Percentiles rank a stretch among this genome's conserved stretches.
phyloP scores from a whole-genome alignment of 2,888 invertebrate species.

The Itoplectis maculator region DNA sequence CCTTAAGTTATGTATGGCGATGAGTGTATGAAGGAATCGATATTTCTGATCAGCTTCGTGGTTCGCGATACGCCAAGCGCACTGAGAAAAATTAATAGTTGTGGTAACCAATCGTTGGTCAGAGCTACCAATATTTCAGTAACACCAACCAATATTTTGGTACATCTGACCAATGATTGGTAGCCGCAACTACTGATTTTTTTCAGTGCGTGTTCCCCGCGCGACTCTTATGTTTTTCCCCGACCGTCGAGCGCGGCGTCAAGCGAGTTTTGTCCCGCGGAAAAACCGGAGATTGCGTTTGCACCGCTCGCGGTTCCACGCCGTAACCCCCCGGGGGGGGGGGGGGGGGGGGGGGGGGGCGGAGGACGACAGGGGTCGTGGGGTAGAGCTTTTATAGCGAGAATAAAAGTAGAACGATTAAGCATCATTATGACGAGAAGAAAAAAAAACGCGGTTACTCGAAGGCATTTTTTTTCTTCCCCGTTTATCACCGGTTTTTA shows the following conservation, averaged over 20 bases:
- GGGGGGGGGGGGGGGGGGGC: too few relatives aligned
- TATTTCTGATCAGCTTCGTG: constrained; percentile 27
- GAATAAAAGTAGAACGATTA: constrained; percentile 21
- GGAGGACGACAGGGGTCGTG: too few relatives aligned
- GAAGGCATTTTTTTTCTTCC: not conserved
- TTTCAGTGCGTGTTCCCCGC: constrained; percentile 20
- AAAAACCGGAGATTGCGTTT: constrained; percentile 17
- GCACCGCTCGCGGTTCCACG: too few relatives aligned
- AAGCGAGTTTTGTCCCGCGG: constrained; percentile 5
- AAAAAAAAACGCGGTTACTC: constrained; percentile 1
- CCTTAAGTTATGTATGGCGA: too few relatives aligned
- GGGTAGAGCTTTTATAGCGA: constrained; percentile 12
- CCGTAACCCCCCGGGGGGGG: too few relatives aligned
- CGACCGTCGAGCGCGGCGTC: constrained; percentile 19
- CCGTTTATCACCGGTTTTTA: constrained; percentile 21
- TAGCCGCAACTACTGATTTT: too few relatives aligned
- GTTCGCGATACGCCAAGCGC: too few relatives aligned
- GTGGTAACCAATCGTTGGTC: too few relatives aligned
- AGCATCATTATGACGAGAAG: constrained; percentile 5
- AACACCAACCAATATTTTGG: too few relatives aligned
- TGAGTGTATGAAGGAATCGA: not conserved
- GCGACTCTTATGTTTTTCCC: constrained; percentile 16
- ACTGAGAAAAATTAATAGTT: too few relatives aligned
- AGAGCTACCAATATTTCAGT: too few relatives aligned
- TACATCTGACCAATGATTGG: too few relatives aligned